These are phyloP conservation scores for Vicugna pacos DNA, from an alignment of 2,113 vertebrate species.

Conservation along the genomic window DNA sequence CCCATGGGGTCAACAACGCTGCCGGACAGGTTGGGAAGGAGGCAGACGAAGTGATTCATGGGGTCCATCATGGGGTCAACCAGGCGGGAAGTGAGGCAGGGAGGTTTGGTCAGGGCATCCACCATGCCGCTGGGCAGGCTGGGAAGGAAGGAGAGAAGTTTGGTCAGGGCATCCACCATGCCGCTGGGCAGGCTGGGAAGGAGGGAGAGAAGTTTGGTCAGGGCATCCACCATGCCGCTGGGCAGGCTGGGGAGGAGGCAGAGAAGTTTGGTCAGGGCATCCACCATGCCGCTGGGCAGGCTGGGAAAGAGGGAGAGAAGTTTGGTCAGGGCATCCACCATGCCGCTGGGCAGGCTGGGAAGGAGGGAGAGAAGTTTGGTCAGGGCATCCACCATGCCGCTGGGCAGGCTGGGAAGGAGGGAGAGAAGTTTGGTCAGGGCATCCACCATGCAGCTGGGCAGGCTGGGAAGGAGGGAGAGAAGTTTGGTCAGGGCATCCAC, in stretches of 20 bases:
- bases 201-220: neutral
- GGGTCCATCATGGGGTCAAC: slow-evolving; percentile 50
- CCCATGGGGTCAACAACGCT: slow-evolving; percentile 74
- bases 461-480: neutral
- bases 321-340: neutral
- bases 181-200: neutral
- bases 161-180: neutral
- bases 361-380: no score
- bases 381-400: no score
- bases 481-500: neutral
- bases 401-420: slow-evolving; percentile 9
- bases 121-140: neutral
- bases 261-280: neutral
- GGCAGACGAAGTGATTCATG: slow-evolving; percentile 68
- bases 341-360: neutral
- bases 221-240: neutral
- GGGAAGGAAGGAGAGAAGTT: neutral
- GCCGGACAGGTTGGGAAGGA: slow-evolving; percentile 82
- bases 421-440: neutral
- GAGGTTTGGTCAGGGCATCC: slow-evolving; percentile 27
- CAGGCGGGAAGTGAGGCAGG: slow-evolving; percentile 59
- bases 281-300: neutral
- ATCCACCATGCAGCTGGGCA: neutral
- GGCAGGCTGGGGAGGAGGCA: neutral
- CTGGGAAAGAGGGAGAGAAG: neutral